Conservation (phyloP, 2,888 invertebrate genomes). For the Aphelenchoides bicaudatus region DNA sequence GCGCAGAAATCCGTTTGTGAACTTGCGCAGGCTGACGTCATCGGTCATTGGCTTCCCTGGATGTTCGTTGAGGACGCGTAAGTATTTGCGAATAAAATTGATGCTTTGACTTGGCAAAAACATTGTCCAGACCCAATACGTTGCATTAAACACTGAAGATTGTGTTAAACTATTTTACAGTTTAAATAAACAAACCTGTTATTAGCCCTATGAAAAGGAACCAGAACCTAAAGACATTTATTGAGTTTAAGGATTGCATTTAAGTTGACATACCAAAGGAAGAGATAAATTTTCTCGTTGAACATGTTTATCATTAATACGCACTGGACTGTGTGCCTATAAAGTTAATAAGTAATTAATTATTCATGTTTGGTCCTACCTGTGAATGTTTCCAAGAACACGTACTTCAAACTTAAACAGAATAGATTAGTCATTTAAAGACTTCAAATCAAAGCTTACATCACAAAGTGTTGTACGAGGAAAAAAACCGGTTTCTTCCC, state of each 20-base stretch:
- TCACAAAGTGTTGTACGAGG: neutral
- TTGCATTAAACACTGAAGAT: constrained; percentile 56
- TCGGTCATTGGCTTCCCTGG: constrained; percentile 59
- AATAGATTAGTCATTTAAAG: neutral
- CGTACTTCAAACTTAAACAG: constrained; percentile 45
- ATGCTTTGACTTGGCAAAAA: constrained; percentile 60
- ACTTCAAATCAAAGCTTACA: neutral
- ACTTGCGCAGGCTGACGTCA: constrained; percentile 58
- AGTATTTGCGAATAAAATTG: constrained; percentile 59
- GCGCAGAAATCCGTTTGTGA: constrained; percentile 59
- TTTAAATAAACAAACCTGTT: too few species aligned
- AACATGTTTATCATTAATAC: constrained; percentile 61
- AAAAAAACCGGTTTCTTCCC: constrained; percentile 53
- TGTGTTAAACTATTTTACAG: too few species aligned
- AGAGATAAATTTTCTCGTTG: too few species aligned
- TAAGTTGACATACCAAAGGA: too few species aligned
- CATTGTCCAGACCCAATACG: constrained; percentile 60
- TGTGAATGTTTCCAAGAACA: constrained; percentile 59
- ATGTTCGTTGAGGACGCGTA: constrained; percentile 59
- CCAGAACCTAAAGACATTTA: constrained; percentile 61
- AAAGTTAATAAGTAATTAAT: too few species aligned
- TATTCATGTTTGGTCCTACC: too few species aligned
- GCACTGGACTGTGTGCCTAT: constrained; percentile 61
- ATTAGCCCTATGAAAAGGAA: constrained; percentile 59
- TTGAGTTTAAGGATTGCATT: too few species aligned